Evolutionary conservation across 2,888 invertebrate genomes (phyloP), one percentile per base, ranked within the genome.

Genomic region (Drosophila affinis): DNA sequence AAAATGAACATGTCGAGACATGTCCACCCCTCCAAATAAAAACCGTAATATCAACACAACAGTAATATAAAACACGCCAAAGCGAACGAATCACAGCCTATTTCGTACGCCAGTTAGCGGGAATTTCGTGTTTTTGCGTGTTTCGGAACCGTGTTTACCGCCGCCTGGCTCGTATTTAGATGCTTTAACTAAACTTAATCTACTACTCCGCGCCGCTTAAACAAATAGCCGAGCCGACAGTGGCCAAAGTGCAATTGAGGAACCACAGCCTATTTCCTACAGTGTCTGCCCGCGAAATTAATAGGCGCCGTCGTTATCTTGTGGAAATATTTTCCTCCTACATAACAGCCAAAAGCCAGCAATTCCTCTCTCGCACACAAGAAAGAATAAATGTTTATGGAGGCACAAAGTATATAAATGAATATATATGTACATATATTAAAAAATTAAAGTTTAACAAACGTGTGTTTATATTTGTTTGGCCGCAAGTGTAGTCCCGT

Each of bases 381-480:
- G 14, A 18, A 46, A 46, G n/a, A 46, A 46, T 46, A 46, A 46
- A 18, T 46, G 18, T 46, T 18, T 10, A 18, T 18, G 18, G 18
- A 46, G 17, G 10, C 18, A 18, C 18, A 46, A 48, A 48, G 24
- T 21, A 45, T 56, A 49, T 12, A 39, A 56, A 70, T 71, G 5
- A 56, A 62, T 55, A 47, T 44, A 62, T 21, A 47, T 44, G 56
- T 21, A 24, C 24, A 24, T 24, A 29, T 29, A 18, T 32, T 14
- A 24, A 47, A 56, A 51, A 62, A 49, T 65, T 17, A 49, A 29
- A 29, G 29, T 29, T 29, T 29, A 29, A 29, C 29, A 29, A 44
- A 63, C 60, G 51, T 51, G 55, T 62, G 56, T 62, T 70, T 70
- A 61, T 67, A 44, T 44, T 54, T 34, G 17, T 39, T 18, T 54